These are phyloP conservation scores for Remorina albescens DNA, from an alignment of 2,797 vertebrate genomes.

Conservation along the genomic window DNA sequence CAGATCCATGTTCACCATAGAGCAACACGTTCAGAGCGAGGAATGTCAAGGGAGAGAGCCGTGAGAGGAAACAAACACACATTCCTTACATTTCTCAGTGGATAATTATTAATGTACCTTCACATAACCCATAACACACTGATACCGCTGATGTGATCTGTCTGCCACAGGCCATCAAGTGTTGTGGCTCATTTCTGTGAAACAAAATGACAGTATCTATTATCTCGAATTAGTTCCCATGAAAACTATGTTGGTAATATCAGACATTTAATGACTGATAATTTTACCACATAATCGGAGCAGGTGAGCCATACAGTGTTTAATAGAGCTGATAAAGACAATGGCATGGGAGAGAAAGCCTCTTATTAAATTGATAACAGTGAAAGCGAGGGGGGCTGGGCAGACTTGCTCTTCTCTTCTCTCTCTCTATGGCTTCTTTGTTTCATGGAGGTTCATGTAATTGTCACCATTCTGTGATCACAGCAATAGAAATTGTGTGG, in stretches of 20 bases:
- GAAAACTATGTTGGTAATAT: slow-evolving; percentile 56
- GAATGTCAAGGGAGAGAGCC: slow-evolving; percentile 42
- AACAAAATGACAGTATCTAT: slow-evolving; percentile 17
- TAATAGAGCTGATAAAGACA: slow-evolving; percentile 64
- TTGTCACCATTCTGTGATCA: slow-evolving; percentile 76
- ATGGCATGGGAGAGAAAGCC: slow-evolving; percentile 46
- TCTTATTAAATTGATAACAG: slow-evolving; percentile 76
- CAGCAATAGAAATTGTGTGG: slow-evolving; percentile 60
- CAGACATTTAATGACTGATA: slow-evolving; percentile 61
- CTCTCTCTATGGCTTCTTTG: slow-evolving; percentile 71
- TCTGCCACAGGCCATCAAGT: slow-evolving; percentile 15
- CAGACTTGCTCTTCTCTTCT: slow-evolving; percentile 45
- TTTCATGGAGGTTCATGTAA: slow-evolving; percentile 73
- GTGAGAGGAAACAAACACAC: slow-evolving; percentile 62
- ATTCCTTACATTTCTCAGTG: slow-evolving; percentile 77
- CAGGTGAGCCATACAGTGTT: slow-evolving; percentile 35
- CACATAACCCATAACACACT: slow-evolving; percentile 28
- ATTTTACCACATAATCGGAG: slow-evolving; percentile 57
- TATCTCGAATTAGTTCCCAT: slow-evolving; percentile 51
- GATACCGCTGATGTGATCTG: slow-evolving; percentile 32
- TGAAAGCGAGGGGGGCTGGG: slow-evolving; percentile 18
- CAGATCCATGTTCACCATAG: slow-evolving; percentile 25
- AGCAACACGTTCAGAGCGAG: slow-evolving; percentile 45
- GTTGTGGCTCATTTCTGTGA: slow-evolving; percentile 25
- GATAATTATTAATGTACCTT: slow-evolving; percentile 80